Evolutionary conservation across 2,797 vertebrate genomes (phyloP).

Genomic region (Sebastes kiyomatsui): DNA sequence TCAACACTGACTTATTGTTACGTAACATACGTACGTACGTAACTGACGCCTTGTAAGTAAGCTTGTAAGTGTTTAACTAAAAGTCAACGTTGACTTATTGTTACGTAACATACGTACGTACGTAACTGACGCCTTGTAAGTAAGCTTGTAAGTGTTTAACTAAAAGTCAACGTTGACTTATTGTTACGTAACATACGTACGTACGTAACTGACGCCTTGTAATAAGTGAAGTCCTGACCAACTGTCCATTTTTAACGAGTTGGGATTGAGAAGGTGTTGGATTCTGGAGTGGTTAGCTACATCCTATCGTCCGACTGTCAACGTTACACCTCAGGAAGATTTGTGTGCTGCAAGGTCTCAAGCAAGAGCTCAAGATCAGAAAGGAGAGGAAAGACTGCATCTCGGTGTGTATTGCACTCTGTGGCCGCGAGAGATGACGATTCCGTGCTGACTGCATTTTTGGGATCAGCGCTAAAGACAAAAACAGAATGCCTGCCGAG

Average conservation of each 20-base stretch:
- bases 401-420: background rate
- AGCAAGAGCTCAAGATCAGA: background rate
- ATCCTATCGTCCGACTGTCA: background rate
- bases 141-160: no score
- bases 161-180: background rate
- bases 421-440: background rate
- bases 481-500: constrained; percentile 20
- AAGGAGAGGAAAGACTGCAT: constrained; percentile 1
- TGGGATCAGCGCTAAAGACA: constrained; percentile 16
- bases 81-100: background rate
- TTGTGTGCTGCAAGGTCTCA: background rate
- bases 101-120: no score
- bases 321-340: background rate
- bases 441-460: constrained; percentile 9
- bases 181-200: background rate
- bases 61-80: no score
- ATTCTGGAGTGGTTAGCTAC: background rate
- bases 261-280: background rate
- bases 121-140: no score
- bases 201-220: background rate
- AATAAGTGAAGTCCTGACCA: background rate
- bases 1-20: background rate
- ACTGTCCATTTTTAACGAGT: background rate
- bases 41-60: no score
- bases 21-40: no score